These are phyloP conservation scores for Hoplias malabaricus DNA, from an alignment of 2,113 vertebrate genomes.

Conservation along the genomic window DNA sequence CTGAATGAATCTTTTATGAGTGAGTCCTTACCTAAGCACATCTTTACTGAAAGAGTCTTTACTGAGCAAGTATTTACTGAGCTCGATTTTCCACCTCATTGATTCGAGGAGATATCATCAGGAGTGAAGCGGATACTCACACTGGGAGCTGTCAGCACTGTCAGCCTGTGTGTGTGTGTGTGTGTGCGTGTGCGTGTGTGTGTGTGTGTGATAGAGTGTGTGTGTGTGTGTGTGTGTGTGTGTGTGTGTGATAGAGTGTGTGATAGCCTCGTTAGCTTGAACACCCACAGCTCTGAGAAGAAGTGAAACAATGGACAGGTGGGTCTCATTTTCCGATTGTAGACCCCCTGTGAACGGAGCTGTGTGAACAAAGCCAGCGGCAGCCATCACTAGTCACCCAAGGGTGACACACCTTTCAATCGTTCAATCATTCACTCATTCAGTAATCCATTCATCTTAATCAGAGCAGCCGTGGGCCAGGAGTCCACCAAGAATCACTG, in stretches of 20 bases:
- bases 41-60: no score
- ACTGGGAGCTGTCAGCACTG: conserved; percentile 27
- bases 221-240: not conserved
- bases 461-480: no score
- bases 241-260: not conserved
- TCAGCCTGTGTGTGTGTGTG: not conserved
- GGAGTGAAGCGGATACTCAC: not conserved
- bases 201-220: not conserved
- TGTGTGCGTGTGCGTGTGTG: not conserved
- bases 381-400: no score
- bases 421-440: no score
- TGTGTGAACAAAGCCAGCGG: no score
- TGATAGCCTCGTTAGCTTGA: conserved; percentile 38
- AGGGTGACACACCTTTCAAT: no score
- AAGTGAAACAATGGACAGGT: conserved; percentile 1
- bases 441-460: no score
- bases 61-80: not conserved
- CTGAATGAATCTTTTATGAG: no score
- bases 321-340: not conserved
- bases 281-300: conserved; percentile 3
- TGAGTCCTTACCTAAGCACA: no score
- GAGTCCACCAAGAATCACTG: no score
- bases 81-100: not conserved
- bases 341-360: no score
- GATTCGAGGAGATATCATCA: conserved; percentile 26